Percentiles rank a stretch among this genome's conserved stretches.
Conservation (phyloP, 2,113 vertebrate species). For the Tyto alba region DNA sequence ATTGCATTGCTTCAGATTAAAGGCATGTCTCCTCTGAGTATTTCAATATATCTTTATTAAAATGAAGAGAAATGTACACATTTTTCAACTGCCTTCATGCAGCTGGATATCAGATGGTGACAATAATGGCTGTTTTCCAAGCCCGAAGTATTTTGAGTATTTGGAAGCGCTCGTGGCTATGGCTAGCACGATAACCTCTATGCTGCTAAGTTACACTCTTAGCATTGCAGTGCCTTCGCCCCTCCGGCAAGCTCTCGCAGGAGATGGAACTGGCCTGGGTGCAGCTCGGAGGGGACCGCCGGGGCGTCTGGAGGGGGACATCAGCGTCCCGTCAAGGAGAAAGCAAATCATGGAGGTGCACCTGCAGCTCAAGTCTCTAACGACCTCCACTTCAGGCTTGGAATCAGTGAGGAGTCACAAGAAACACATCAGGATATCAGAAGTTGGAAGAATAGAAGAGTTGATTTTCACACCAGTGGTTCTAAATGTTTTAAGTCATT, state of each 20-base stretch:
- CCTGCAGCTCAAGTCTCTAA: neutral
- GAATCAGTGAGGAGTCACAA: neutral
- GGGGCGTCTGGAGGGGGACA: neutral
- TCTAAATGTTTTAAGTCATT: neutral
- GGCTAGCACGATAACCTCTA: neutral
- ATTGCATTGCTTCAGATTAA: neutral
- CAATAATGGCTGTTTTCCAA: neutral
- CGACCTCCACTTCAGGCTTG: neutral
- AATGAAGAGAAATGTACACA: neutral
- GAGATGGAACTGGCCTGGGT: neutral
- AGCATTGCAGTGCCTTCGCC: neutral
- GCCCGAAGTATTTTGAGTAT: neutral
- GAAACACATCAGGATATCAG: neutral
- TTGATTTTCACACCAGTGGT: neutral
- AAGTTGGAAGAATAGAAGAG: neutral
- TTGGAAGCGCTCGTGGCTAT: neutral
- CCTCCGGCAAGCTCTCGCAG: neutral
- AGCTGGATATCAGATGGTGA: neutral
- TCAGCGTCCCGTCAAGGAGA: neutral
- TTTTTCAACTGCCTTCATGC: slow-evolving; percentile 24
- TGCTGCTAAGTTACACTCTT: neutral
- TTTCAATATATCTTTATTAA: slow-evolving; percentile 22
- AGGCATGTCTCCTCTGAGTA: neutral
- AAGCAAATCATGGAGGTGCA: neutral
- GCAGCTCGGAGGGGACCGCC: neutral